These are phyloP conservation scores for Plemyria rubiginata DNA, from an alignment of 2,888 invertebrate species.

Conservation along the genomic window DNA sequence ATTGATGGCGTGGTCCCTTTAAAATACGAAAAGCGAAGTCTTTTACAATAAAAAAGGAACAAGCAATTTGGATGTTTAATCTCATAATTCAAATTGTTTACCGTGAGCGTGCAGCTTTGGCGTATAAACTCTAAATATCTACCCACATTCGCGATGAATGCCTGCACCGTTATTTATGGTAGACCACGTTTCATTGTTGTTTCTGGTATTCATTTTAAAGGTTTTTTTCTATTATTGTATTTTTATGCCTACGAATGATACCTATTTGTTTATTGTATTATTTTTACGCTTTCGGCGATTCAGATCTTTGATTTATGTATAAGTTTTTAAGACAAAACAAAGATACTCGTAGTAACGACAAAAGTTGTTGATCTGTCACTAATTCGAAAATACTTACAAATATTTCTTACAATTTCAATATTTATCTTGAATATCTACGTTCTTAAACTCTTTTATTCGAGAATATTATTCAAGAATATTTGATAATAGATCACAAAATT, in stretches of 20 bases:
- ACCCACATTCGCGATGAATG: slow-evolving; percentile 81
- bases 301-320: slow-evolving; percentile 13
- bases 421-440: slow-evolving; percentile 55
- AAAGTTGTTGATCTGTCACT: slow-evolving; percentile 1
- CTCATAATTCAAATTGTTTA: slow-evolving; percentile 81
- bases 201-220: slow-evolving; percentile 45
- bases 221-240: slow-evolving; percentile 67
- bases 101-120: slow-evolving; percentile 60
- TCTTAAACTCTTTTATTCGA: slow-evolving; percentile 58
- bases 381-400: not conserved
- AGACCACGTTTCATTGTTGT: slow-evolving; percentile 80
- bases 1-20: slow-evolving; percentile 63
- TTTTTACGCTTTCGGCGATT: slow-evolving; percentile 50
- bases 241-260: slow-evolving; percentile 70
- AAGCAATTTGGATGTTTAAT: slow-evolving; percentile 73
- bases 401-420: slow-evolving; percentile 1
- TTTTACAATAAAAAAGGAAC: slow-evolving; percentile 71
- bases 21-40: slow-evolving; percentile 64
- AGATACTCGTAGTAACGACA: not conserved
- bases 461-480: slow-evolving; percentile 53
- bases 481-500: slow-evolving; percentile 27
- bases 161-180: slow-evolving; percentile 81
- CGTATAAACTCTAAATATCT: slow-evolving; percentile 79
- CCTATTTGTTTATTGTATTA: slow-evolving; percentile 71
- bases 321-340: not conserved